phyloP scores from a whole-genome alignment of 2,113 vertebrate genomes.

The Indicator indicator region DNA sequence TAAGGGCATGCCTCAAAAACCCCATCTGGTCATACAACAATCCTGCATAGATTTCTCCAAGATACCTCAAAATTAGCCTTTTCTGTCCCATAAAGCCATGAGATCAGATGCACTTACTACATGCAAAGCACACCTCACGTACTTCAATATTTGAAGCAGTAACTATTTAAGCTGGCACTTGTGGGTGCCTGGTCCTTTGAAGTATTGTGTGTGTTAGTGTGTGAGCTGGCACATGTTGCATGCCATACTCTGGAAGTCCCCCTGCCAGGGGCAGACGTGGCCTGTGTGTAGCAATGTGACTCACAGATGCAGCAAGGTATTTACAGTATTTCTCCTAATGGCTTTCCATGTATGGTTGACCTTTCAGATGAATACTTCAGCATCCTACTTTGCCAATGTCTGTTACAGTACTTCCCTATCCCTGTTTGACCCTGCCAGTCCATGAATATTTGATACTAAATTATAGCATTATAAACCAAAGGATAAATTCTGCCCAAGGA shows the following conservation, averaged over 20 bases:
- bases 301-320: background rate
- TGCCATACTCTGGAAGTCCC: background rate
- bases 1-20: background rate
- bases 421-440: conserved; percentile 29
- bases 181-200: background rate
- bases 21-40: background rate
- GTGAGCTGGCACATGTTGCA: background rate
- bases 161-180: fast-evolving
- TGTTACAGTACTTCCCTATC: conserved; percentile 22
- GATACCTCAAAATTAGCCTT: background rate
- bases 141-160: background rate
- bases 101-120: background rate
- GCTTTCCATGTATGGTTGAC: conserved; percentile 15
- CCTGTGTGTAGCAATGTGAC: background rate
- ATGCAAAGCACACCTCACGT: background rate
- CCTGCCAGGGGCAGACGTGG: fast-evolving
- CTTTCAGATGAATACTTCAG: conserved; percentile 8
- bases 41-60: background rate
- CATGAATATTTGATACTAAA: conserved; percentile 48
- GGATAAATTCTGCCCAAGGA: background rate
- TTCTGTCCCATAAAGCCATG: background rate
- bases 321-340: conserved; percentile 31
- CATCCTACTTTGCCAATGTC: background rate
- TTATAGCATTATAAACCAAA: conserved; percentile 29
- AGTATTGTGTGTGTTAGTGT: background rate